phyloP scores from a whole-genome alignment of 2,888 invertebrate species.

The Torymus auratus region DNA sequence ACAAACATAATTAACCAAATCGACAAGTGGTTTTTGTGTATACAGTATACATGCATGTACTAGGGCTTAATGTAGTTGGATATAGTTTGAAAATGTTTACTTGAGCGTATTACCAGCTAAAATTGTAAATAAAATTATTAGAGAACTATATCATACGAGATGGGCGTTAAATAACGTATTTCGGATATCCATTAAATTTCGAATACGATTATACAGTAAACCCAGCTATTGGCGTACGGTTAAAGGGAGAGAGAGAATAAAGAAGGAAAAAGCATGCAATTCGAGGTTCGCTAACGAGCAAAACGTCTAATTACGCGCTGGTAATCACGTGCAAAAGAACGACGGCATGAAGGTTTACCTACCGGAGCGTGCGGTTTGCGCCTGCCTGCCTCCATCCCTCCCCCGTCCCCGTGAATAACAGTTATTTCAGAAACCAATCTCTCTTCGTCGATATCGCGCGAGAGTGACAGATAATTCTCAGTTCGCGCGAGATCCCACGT shows the following conservation, averaged over 20 bases:
- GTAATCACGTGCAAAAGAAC: conserved; percentile 41
- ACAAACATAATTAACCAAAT: neutral
- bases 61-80: too few relatives aligned
- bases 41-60: too few relatives aligned
- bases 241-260: conserved; percentile 9
- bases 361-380: conserved; percentile 35
- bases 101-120: neutral
- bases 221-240: conserved; percentile 5
- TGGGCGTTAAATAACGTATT: neutral
- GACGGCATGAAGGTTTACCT: conserved; percentile 3
- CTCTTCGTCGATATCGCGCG: neutral
- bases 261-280: conserved; percentile 12
- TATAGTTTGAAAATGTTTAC: too few relatives aligned
- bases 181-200: neutral
- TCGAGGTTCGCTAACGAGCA: conserved; percentile 45
- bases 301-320: conserved; percentile 51
- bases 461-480: conserved; percentile 1
- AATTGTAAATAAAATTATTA: neutral
- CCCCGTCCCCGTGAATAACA: conserved; percentile 22
- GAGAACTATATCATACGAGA: neutral
- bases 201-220: conserved; percentile 19
- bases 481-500: neutral
- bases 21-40: too few relatives aligned
- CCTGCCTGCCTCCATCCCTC: too few relatives aligned
- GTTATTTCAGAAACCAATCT: conserved; percentile 39